phyloP scores from a whole-genome alignment of 2,888 invertebrate genomes.

The Spodoptera littoralis region DNA sequence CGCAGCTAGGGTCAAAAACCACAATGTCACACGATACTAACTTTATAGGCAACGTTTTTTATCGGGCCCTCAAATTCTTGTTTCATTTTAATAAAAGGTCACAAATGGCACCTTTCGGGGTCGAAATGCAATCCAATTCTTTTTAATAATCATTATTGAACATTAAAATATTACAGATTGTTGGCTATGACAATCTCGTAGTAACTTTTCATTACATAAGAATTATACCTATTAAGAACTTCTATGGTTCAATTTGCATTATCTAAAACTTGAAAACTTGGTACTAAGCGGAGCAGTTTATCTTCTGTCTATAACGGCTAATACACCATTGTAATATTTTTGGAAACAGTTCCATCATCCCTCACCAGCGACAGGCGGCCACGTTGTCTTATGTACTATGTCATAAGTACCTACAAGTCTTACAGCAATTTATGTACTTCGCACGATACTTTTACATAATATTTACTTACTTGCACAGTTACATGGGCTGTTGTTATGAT shows the following conservation, averaged over 20 bases:
- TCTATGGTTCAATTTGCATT: too few relatives aligned
- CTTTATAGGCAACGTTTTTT: conserved; percentile 39
- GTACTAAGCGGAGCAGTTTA: too few relatives aligned
- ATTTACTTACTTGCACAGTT: conserved; percentile 30
- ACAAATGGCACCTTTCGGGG: conserved; percentile 52
- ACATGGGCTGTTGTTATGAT: conserved; percentile 14
- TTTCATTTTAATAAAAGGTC: conserved; percentile 42
- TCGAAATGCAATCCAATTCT: conserved; percentile 7
- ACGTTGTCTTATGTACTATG: too few relatives aligned
- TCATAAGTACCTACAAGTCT: too few relatives aligned
- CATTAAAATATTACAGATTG: not conserved
- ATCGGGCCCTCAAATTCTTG: conserved; percentile 17
- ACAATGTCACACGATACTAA: conserved; percentile 48
- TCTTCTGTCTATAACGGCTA: too few relatives aligned
- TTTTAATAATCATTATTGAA: not conserved
- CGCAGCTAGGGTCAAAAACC: conserved; percentile 48
- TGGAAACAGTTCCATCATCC: too few relatives aligned
- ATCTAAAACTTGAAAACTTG: too few relatives aligned
- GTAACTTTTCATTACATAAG: too few relatives aligned
- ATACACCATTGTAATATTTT: too few relatives aligned
- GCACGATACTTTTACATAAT: conserved; percentile 49
- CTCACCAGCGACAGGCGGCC: too few relatives aligned
- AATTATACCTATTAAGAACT: too few relatives aligned
- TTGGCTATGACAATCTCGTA: too few relatives aligned
- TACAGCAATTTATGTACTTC: conserved; percentile 6